These are phyloP conservation scores for Drosophila dunni DNA, from an alignment of 1,140 invertebrate species.

Conservation along the genomic window DNA sequence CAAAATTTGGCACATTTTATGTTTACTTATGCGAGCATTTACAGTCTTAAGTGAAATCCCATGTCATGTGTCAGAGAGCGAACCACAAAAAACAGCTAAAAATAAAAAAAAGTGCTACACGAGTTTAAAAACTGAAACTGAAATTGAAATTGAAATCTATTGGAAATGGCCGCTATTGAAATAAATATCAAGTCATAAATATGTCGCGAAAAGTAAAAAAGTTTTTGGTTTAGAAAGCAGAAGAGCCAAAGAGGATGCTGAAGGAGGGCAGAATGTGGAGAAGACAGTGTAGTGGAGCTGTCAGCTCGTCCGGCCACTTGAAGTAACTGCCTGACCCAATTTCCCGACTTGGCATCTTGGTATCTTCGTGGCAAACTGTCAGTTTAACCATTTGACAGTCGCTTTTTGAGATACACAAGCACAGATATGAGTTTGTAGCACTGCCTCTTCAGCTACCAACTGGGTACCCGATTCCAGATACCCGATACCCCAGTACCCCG, in stretches of 20 bases:
- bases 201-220: slow-evolving; percentile 50
- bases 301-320: slow-evolving; percentile 40
- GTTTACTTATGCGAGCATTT: slow-evolving; percentile 75
- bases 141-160: slow-evolving; percentile 72
- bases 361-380: slow-evolving; percentile 72
- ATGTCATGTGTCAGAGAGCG: slow-evolving; percentile 76
- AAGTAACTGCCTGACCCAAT: slow-evolving; percentile 62
- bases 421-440: slow-evolving; percentile 70
- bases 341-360: slow-evolving; percentile 44
- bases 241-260: slow-evolving; percentile 49
- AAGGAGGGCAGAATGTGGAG: slow-evolving; percentile 11
- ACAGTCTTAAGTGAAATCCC: slow-evolving; percentile 80
- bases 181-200: slow-evolving; percentile 67
- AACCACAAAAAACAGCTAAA: slow-evolving; percentile 31
- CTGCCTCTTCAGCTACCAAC: slow-evolving; percentile 38
- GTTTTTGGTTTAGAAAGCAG: slow-evolving; percentile 69
- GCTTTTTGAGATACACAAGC: slow-evolving; percentile 77
- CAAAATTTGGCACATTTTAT: slow-evolving; percentile 76
- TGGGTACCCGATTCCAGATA: background rate
- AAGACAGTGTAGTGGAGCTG: slow-evolving; percentile 14
- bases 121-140: slow-evolving; percentile 50
- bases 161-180: slow-evolving; percentile 66
- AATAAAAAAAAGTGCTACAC: slow-evolving; percentile 23
- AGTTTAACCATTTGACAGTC: slow-evolving; percentile 81
- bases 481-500: background rate